Evolutionary conservation across 2,113 vertebrate genomes (phyloP).

Genomic region (Stegastes partitus): DNA sequence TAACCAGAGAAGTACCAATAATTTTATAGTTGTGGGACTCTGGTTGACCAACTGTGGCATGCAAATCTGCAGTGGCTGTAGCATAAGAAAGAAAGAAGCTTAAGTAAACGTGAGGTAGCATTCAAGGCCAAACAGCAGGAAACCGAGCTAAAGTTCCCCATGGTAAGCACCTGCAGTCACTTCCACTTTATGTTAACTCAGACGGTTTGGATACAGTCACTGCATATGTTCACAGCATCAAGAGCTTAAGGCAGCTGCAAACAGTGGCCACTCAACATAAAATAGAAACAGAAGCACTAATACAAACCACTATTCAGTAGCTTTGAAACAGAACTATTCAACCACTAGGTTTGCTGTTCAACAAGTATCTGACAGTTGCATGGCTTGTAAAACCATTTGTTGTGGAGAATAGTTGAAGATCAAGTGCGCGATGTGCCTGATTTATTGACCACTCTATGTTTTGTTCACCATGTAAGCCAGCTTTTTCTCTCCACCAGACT

Average conservation of each 20-base stretch:
- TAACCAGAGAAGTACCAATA: background rate
- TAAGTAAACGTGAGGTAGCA: conserved; percentile 33
- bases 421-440: too few relatives aligned
- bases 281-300: background rate
- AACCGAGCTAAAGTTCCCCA: conserved; percentile 13
- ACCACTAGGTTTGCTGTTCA: too few relatives aligned
- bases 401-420: background rate
- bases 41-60: background rate
- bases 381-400: background rate
- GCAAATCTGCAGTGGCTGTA: background rate
- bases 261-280: background rate
- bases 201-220: background rate
- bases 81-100: conserved; percentile 26
- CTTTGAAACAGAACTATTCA: too few relatives aligned
- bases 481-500: too few relatives aligned
- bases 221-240: background rate
- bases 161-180: conserved; percentile 24
- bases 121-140: conserved; percentile 10
- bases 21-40: background rate
- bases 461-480: too few relatives aligned
- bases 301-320: background rate
- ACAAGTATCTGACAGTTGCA: too few relatives aligned
- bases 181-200: conserved; percentile 5
- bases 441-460: too few relatives aligned
- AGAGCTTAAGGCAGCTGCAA: background rate